These are phyloP conservation scores for Tychaedon coryphoeus DNA, from an alignment of 2,113 vertebrate species.

Conservation along the genomic window DNA sequence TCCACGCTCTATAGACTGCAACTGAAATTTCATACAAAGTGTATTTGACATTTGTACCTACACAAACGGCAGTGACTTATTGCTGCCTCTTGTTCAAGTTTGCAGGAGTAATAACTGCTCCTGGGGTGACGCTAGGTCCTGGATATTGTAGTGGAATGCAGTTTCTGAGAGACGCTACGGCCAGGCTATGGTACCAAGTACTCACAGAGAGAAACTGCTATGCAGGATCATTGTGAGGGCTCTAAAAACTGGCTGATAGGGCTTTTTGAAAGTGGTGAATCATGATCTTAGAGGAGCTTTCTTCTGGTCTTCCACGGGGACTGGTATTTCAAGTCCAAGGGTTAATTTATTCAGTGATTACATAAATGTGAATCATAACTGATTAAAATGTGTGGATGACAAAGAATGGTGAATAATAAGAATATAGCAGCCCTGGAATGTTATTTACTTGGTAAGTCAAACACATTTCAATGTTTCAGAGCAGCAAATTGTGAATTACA, in stretches of 20 bases:
- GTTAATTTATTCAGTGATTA: not conserved
- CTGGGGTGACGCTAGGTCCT: no score
- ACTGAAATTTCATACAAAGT: not conserved
- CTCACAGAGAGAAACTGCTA: not conserved
- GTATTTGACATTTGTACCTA: not conserved
- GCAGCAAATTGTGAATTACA: not conserved
- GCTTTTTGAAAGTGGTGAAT: not conserved
- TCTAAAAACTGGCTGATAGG: accelerated
- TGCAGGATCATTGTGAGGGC: not conserved
- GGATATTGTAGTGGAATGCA: not conserved
- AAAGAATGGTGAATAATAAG: not conserved
- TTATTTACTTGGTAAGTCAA: not conserved
- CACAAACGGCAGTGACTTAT: not conserved
- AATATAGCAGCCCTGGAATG: not conserved
- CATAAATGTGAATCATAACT: not conserved
- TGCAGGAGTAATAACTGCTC: not conserved
- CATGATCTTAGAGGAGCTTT: not conserved
- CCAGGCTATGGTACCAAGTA: not conserved
- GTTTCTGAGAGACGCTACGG: not conserved
- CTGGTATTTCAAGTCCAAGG: not conserved
- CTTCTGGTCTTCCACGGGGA: not conserved
- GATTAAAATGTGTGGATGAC: not conserved
- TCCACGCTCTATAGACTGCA: not conserved
- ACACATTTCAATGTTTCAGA: not conserved
- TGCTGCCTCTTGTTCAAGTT: not conserved